A percentile compares a stretch with the other conserved stretches of the same genome.
phyloP scores from a whole-genome alignment of 2,113 vertebrate genomes.

The Motacilla alba region DNA sequence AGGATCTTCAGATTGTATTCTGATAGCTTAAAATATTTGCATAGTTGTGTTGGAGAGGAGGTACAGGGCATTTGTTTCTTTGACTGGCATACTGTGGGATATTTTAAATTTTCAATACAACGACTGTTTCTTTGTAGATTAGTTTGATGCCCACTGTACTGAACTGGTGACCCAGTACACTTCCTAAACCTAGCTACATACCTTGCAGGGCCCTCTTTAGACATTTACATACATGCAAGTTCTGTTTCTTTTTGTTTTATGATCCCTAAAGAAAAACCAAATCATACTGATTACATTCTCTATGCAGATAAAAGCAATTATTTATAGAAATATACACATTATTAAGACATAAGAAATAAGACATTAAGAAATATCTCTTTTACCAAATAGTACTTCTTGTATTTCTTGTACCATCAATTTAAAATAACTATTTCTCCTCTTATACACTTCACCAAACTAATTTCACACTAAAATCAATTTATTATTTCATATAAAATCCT shows the following conservation, averaged over 20 bases:
- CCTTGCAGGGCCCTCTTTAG: not conserved
- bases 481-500: not conserved
- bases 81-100: not conserved
- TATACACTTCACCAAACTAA: not conserved
- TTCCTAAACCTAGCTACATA: not conserved
- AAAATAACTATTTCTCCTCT: not conserved
- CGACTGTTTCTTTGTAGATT: not conserved
- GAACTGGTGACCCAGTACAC: not conserved
- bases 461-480: not conserved
- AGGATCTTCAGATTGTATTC: conserved; percentile 13
- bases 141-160: not conserved
- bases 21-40: not conserved
- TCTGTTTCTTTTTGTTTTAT: not conserved
- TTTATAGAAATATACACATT: not conserved
- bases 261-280: not conserved
- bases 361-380: not conserved
- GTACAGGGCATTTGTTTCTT: not conserved
- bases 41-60: not conserved
- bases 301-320: not conserved
- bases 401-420: not conserved
- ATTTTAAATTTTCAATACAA: not conserved
- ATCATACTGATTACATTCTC: not conserved
- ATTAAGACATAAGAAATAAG: not conserved
- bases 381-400: not conserved
- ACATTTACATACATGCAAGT: not conserved